A percentile compares a stretch with the other conserved stretches of the same genome.
phyloP scores from a whole-genome alignment of 2,888 invertebrate species.

The Tinea semifulvella region DNA sequence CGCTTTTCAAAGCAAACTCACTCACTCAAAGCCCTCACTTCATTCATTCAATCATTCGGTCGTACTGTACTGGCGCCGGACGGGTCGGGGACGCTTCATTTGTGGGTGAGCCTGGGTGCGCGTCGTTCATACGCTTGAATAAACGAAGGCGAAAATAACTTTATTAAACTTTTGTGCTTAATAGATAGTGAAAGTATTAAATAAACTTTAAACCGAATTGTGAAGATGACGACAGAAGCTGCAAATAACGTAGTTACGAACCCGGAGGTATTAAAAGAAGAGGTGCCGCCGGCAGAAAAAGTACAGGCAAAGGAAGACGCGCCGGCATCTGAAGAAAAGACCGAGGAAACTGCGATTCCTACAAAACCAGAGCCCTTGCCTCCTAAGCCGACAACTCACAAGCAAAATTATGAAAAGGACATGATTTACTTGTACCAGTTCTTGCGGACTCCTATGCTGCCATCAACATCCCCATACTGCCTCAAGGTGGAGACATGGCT shows the following conservation, averaged over 20 bases:
- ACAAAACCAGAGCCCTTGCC: conserved; percentile 71
- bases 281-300: conserved; percentile 51
- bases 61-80: conserved; percentile 1
- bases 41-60: background rate
- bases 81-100: conserved; percentile 7
- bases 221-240: conserved; percentile 79
- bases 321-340: conserved; percentile 52
- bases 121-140: conserved; percentile 1
- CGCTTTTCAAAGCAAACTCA: too few species aligned
- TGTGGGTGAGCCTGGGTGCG: conserved; percentile 5
- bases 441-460: conserved; percentile 87
- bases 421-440: conserved; percentile 94
- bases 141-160: background rate
- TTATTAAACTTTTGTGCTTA: conserved; percentile 6
- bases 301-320: conserved; percentile 42
- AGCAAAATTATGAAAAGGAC: conserved; percentile 90
- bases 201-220: conserved; percentile 8
- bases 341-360: conserved; percentile 51
- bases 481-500: conserved; percentile 97
- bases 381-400: conserved; percentile 81
- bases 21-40: conserved; percentile 7
- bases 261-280: conserved; percentile 67
- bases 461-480: conserved; percentile 91
- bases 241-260: conserved; percentile 74
- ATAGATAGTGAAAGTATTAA: background rate